These are phyloP conservation scores for Drosophila imparisetae DNA, from an alignment of 2,888 invertebrate species.

Conservation along the genomic window DNA sequence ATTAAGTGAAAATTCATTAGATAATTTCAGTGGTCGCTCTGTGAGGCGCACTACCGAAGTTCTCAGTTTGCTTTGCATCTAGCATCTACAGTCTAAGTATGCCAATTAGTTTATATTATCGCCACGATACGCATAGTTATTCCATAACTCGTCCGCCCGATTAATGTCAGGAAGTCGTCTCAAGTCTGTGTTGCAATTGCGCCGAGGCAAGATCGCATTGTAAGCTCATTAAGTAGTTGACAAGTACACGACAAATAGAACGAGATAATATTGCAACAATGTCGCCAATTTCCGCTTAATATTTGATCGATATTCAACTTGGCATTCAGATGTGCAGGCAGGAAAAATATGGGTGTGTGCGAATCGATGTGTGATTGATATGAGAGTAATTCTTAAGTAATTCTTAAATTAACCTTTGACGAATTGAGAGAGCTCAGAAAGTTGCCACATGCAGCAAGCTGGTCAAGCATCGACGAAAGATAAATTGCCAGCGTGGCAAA, in stretches of 20 bases:
- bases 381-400: not conserved
- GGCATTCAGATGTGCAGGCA: slow-evolving; percentile 1
- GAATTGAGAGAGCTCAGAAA: not conserved
- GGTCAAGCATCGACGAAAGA: slow-evolving; percentile 9
- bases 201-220: slow-evolving; percentile 34
- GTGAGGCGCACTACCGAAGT: slow-evolving; percentile 71
- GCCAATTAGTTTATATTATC: slow-evolving; percentile 74
- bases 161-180: slow-evolving; percentile 61
- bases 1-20: slow-evolving; percentile 80
- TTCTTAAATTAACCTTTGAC: not conserved
- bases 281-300: slow-evolving; percentile 28
- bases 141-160: slow-evolving; percentile 29
- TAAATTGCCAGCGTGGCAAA: slow-evolving; percentile 48
- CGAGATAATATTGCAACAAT: slow-evolving; percentile 9
- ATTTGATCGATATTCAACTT: slow-evolving; percentile 17
- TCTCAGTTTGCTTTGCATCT: not conserved
- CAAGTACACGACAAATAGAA: slow-evolving; percentile 40
- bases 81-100: slow-evolving; percentile 52
- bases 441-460: not conserved
- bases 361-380: not conserved
- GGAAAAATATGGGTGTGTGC: not conserved
- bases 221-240: slow-evolving; percentile 63
- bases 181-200: slow-evolving; percentile 7
- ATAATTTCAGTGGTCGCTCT: slow-evolving; percentile 64
- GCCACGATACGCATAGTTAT: slow-evolving; percentile 23